phyloP scores from a whole-genome alignment of 1,140 invertebrate genomes.

The Lethrus apterus region DNA sequence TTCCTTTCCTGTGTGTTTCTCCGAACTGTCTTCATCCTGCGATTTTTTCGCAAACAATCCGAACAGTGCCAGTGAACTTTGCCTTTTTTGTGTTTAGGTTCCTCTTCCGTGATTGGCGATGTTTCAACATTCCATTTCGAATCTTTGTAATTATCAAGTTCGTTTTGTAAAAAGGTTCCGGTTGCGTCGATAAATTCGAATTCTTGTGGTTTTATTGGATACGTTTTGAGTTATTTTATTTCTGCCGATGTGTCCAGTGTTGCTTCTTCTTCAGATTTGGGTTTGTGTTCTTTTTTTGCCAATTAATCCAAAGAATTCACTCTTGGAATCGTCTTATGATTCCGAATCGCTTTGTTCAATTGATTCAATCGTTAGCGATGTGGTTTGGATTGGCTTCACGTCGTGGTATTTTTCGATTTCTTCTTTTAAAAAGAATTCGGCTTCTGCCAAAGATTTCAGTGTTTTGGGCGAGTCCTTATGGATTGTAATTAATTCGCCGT shows the following conservation, averaged over 20 bases:
- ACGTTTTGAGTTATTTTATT: too few relatives aligned
- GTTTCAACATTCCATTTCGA: constrained; percentile 11
- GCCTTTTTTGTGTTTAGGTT: constrained; percentile 7
- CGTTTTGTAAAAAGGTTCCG: too few relatives aligned
- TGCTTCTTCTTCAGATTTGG: constrained; percentile 6
- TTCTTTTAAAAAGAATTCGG: neutral
- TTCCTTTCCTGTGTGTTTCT: constrained; percentile 5
- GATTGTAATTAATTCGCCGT: too few relatives aligned
- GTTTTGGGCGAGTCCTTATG: too few relatives aligned
- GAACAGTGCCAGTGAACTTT: constrained; percentile 12
- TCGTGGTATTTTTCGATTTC: neutral
- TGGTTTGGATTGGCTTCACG: too few relatives aligned
- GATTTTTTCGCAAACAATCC: constrained; percentile 19
- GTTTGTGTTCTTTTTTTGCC: constrained; percentile 16
- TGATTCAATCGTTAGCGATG: neutral
- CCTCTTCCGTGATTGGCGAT: constrained; percentile 5
- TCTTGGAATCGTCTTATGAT: constrained; percentile 7
- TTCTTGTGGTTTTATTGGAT: too few relatives aligned
- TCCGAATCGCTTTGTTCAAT: neutral
- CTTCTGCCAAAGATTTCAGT: neutral
- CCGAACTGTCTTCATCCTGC: constrained; percentile 1
- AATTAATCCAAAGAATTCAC: constrained; percentile 20
- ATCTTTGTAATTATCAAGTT: too few relatives aligned
- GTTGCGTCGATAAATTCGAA: too few relatives aligned
- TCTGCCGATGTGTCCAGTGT: too few relatives aligned